These are phyloP conservation scores for Hiodon tergisus DNA, from an alignment of 2,113 vertebrate species.

Conservation along the genomic window DNA sequence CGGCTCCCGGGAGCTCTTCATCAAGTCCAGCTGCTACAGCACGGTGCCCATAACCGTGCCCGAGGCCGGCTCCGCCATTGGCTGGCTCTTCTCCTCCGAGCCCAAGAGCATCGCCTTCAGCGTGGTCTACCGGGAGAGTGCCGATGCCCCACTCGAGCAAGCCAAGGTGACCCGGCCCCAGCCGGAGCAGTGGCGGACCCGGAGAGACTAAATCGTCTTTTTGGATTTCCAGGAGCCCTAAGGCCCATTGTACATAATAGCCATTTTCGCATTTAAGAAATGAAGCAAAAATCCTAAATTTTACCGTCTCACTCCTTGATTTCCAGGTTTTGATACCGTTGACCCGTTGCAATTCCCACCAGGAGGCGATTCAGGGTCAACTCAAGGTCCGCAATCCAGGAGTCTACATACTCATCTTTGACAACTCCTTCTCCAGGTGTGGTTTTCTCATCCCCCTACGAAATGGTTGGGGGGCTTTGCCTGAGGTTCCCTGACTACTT, in stretches of 20 bases:
- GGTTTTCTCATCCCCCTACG: conserved; percentile 9
- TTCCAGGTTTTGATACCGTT: conserved; percentile 88
- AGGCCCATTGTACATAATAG: no score
- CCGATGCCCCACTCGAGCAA: conserved; percentile 69
- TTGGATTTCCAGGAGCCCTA: no score
- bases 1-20: conserved; percentile 76
- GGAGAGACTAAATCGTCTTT: no score
- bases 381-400: conserved; percentile 79
- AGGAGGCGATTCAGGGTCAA: conserved; percentile 83
- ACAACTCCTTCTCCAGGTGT: conserved; percentile 95
- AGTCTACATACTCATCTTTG: conserved; percentile 84
- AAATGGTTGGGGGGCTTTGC: background rate
- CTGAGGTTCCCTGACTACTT: no score
- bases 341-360: conserved; percentile 87
- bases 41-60: conserved; percentile 67
- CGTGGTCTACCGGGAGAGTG: conserved; percentile 73
- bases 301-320: conserved; percentile 28
- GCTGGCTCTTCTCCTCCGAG: conserved; percentile 93
- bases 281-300: background rate
- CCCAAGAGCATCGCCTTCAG: conserved; percentile 93
- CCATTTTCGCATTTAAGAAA: no score
- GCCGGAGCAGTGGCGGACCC: no score
- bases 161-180: conserved; percentile 66
- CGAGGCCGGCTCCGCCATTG: conserved; percentile 72
- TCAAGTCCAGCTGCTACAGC: conserved; percentile 87